Conservation (phyloP, 2,113 vertebrate genomes). For the Clarias gariepinus region DNA sequence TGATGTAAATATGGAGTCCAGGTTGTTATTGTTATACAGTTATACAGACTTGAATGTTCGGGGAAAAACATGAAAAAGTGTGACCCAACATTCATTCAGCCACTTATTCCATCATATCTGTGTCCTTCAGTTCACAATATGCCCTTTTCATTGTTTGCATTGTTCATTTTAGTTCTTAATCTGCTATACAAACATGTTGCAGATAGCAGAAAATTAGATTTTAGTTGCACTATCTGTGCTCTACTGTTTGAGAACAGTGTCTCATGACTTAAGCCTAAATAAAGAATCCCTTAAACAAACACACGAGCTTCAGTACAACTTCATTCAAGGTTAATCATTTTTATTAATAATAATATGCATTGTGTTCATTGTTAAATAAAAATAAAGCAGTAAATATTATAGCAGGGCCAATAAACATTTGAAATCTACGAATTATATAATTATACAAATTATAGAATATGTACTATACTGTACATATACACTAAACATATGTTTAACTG, state of each 20-base stretch:
- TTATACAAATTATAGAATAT: too few relatives aligned
- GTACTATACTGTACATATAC: not conserved
- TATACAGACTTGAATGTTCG: not conserved
- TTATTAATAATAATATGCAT: too few relatives aligned
- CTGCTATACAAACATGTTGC: constrained; percentile 16
- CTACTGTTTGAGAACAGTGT: not conserved
- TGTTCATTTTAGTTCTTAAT: constrained; percentile 26
- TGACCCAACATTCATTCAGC: constrained; percentile 12
- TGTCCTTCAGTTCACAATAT: constrained; percentile 18
- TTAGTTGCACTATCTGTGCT: not conserved
- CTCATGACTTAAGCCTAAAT: not conserved
- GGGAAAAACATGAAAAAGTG: not conserved
- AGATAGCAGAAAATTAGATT: constrained; percentile 18
- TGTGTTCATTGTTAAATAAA: too few relatives aligned
- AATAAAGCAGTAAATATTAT: too few relatives aligned
- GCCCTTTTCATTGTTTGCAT: constrained; percentile 13
- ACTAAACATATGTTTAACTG: not conserved
- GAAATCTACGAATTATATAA: too few relatives aligned
- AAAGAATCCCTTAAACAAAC: constrained; percentile 2
- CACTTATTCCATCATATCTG: not conserved
- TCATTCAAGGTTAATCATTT: not conserved
- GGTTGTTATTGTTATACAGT: not conserved
- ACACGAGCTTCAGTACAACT: not conserved
- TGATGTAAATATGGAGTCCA: too few relatives aligned
- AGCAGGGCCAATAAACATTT: too few relatives aligned